Evolutionary conservation across 2,888 invertebrate species (phyloP).

Genomic region (Habrosyne pyritoides): DNA sequence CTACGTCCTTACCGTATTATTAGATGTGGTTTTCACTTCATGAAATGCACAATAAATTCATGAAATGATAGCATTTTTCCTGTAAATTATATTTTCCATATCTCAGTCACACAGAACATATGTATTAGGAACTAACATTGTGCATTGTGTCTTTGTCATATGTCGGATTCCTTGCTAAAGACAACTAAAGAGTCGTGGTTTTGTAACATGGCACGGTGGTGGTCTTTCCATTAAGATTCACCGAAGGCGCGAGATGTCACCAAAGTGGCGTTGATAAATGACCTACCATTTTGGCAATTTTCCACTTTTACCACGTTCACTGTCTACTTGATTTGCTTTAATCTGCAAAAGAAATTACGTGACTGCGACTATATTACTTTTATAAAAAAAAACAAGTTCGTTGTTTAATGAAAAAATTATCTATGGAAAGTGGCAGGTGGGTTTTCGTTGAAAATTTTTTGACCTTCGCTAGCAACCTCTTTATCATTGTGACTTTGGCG

Average conservation of each 20-base stretch:
- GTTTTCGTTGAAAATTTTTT: no score
- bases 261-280: constrained; percentile 65
- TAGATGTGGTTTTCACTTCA: no score
- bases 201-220: constrained; percentile 37
- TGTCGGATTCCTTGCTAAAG: constrained; percentile 6
- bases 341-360: constrained; percentile 49
- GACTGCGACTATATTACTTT: constrained; percentile 15
- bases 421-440: no score
- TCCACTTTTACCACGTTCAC: constrained; percentile 56
- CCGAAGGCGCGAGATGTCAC: constrained; percentile 58
- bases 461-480: no score
- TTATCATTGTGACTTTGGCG: no score
- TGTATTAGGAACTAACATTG: no score
- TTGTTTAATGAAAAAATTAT: background rate
- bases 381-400: background rate
- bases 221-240: constrained; percentile 57
- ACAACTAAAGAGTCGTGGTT: constrained; percentile 7
- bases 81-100: no score
- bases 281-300: constrained; percentile 62
- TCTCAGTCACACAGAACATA: no score
- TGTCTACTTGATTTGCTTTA: constrained; percentile 52
- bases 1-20: no score
- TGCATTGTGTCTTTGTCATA: background rate
- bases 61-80: no score
- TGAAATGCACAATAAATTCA: no score